phyloP scores from a whole-genome alignment of 2,888 invertebrate species.

The Sphaeridia pumilis region DNA sequence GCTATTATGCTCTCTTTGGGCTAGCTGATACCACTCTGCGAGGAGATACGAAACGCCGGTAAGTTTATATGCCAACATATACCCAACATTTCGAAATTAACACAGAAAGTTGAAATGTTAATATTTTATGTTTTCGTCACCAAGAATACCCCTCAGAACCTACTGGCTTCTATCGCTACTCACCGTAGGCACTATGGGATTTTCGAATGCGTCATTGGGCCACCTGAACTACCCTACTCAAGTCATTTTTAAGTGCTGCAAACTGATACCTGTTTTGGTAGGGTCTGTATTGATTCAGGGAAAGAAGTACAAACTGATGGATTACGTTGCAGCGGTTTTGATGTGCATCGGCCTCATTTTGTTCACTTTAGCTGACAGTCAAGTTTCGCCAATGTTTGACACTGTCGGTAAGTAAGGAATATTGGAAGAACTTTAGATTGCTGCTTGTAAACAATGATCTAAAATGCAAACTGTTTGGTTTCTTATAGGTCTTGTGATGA shows the following conservation, averaged over 20 bases:
- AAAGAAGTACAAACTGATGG: conserved; percentile 69
- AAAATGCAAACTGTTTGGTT: neutral
- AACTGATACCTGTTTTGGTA: conserved; percentile 86
- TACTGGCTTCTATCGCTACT: conserved; percentile 72
- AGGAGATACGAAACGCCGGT: conserved; percentile 46
- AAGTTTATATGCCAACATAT: conserved; percentile 27
- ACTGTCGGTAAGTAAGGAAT: conserved; percentile 41
- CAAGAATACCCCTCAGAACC: conserved; percentile 67
- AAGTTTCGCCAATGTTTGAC: conserved; percentile 50
- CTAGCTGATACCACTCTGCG: conserved; percentile 56
- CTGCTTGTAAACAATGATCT: neutral
- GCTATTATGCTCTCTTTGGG: conserved; percentile 70
- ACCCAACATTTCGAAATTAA: neutral
- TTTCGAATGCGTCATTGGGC: conserved; percentile 86
- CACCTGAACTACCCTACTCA: conserved; percentile 88
- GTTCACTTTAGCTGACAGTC: conserved; percentile 70
- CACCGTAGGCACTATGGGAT: conserved; percentile 89
- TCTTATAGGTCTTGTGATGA: conserved; percentile 42
- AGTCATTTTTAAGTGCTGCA: conserved; percentile 95
- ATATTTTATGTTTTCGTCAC: conserved; percentile 39
- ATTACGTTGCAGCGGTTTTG: conserved; percentile 67
- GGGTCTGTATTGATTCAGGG: conserved; percentile 87
- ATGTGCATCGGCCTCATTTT: conserved; percentile 84
- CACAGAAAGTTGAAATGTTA: no score
- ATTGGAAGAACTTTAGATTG: neutral